phyloP scores from a whole-genome alignment of 2,888 invertebrate species.

The Epinotia demarniana region DNA sequence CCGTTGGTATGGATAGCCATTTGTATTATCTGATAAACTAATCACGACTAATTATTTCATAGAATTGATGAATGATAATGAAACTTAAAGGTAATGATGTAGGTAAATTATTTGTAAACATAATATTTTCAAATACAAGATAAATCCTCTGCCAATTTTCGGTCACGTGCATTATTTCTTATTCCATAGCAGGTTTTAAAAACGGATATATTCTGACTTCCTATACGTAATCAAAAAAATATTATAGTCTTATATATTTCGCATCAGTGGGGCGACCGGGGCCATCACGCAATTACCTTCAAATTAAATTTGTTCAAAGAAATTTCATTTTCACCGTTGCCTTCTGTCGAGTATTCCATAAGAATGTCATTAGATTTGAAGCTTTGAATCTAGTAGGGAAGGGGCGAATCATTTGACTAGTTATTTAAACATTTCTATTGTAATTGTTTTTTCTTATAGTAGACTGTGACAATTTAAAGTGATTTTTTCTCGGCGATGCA shows the following conservation, averaged over 20 bases:
- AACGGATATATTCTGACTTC: slow-evolving; percentile 1
- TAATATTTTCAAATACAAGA: neutral
- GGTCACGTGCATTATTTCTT: neutral
- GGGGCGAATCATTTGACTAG: slow-evolving; percentile 7
- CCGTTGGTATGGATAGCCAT: too few relatives aligned
- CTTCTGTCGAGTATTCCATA: slow-evolving; percentile 43
- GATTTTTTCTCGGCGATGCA: too few relatives aligned
- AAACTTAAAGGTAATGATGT: too few relatives aligned
- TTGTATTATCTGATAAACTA: too few relatives aligned
- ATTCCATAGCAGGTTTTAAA: neutral
- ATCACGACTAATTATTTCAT: too few relatives aligned
- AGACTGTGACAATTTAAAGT: too few relatives aligned
- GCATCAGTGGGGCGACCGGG: slow-evolving; percentile 44
- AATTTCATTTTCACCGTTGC: slow-evolving; percentile 58
- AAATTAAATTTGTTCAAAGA: slow-evolving; percentile 56
- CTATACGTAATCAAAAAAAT: slow-evolving; percentile 46
- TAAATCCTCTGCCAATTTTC: neutral
- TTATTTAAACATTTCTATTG: too few relatives aligned
- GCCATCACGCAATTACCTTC: slow-evolving; percentile 51
- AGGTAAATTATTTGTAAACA: neutral
- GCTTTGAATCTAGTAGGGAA: neutral
- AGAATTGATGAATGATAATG: too few relatives aligned
- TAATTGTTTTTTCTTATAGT: too few relatives aligned
- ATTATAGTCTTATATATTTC: slow-evolving; percentile 53
- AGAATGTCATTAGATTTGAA: slow-evolving; percentile 25